phyloP scores from a whole-genome alignment of 2,888 invertebrate genomes.

The Minunthozetes semirufus region DNA sequence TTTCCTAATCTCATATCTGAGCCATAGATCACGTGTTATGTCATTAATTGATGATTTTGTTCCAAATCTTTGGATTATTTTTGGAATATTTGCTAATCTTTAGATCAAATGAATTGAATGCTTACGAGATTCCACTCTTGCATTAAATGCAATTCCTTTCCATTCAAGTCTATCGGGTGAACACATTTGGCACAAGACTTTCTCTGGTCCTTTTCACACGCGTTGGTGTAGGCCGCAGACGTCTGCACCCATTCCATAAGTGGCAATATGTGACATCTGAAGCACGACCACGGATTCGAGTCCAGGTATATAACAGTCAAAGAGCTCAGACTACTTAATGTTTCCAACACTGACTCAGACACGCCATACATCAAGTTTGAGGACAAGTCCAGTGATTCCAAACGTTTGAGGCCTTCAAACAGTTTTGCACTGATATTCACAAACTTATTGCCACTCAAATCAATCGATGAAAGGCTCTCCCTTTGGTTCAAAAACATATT shows the following conservation, averaged over 20 bases:
- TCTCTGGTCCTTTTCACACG: conserved; percentile 21
- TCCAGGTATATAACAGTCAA: conserved; percentile 47
- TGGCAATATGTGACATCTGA: conserved; percentile 53
- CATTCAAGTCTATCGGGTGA: conserved; percentile 24
- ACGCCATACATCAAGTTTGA: conserved; percentile 63
- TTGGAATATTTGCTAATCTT: neutral
- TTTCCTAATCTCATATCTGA: conserved; percentile 3
- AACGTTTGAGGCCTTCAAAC: conserved; percentile 54
- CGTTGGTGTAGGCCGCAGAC: conserved; percentile 32
- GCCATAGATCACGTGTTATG: conserved; percentile 10
- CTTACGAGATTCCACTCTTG: conserved; percentile 37
- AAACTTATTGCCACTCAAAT: conserved; percentile 67
- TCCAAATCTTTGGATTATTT: neutral
- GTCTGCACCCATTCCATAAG: conserved; percentile 35
- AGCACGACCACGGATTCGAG: conserved; percentile 64
- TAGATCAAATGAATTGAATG: neutral
- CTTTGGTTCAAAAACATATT: conserved; percentile 30
- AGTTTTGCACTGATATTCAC: conserved; percentile 56
- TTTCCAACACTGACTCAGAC: conserved; percentile 57
- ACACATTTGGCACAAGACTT: conserved; percentile 33
- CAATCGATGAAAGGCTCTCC: conserved; percentile 57
- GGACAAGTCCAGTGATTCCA: conserved; percentile 64
- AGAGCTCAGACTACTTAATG: conserved; percentile 38
- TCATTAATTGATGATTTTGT: neutral
- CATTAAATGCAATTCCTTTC: conserved; percentile 33